These are phyloP conservation scores for Stenchaetothrips biformis DNA, from an alignment of 2,888 invertebrate genomes.

Conservation along the genomic window DNA sequence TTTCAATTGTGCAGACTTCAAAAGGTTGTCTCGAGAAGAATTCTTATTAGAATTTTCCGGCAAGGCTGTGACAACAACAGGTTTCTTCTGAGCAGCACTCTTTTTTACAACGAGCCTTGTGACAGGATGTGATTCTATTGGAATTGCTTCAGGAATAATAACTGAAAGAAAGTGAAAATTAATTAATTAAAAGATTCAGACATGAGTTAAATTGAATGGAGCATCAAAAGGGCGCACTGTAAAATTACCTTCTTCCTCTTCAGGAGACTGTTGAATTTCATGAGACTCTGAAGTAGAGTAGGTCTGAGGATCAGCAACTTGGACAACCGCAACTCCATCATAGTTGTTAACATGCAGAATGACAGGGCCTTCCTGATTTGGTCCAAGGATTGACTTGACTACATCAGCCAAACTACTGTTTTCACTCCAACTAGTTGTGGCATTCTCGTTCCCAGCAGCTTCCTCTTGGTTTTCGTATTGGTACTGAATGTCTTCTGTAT, in stretches of 20 bases:
- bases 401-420: conserved; percentile 1
- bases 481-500: conserved; percentile 1
- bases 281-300: not conserved
- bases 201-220: no score
- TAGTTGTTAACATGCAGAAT: conserved; percentile 9
- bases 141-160: not conserved
- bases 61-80: not conserved
- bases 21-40: not conserved
- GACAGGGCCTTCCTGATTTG: not conserved
- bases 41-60: not conserved
- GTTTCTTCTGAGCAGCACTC: not conserved
- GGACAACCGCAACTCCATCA: not conserved
- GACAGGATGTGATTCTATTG: not conserved
- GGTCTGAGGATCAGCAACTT: conserved; percentile 4
- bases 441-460: not conserved
- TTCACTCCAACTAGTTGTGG: not conserved
- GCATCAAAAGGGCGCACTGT: no score
- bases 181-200: not conserved
- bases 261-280: not conserved
- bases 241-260: not conserved
- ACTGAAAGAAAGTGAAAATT: not conserved
- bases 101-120: not conserved
- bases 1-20: not conserved
- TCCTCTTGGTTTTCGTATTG: not conserved
- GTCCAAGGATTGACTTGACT: not conserved